A percentile compares a stretch with the other conserved stretches of the same genome.
Evolutionary conservation across 2,888 invertebrate genomes (phyloP).

Genomic region (Drosophila neotestacea): DNA sequence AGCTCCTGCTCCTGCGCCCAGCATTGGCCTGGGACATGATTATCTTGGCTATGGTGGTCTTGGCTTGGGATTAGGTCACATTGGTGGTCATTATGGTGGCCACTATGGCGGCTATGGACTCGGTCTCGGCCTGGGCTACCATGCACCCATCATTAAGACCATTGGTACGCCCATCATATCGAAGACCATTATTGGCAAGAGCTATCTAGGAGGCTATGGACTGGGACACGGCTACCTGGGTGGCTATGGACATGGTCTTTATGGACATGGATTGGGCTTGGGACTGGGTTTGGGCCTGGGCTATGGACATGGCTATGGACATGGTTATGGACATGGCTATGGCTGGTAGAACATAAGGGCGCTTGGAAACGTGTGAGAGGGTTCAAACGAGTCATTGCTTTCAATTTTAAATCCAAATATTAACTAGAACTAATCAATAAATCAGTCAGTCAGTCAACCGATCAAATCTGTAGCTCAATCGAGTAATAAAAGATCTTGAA

Average conservation of each 20-base stretch:
- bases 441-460: slow-evolving; percentile 17
- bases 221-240: slow-evolving; percentile 71
- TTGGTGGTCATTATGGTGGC: slow-evolving; percentile 42
- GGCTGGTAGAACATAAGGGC: slow-evolving; percentile 33
- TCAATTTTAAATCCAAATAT: slow-evolving; percentile 15
- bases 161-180: slow-evolving; percentile 65
- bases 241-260: slow-evolving; percentile 69
- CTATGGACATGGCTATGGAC: slow-evolving; percentile 84
- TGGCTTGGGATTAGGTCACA: slow-evolving; percentile 45
- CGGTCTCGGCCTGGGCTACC: slow-evolving; percentile 66
- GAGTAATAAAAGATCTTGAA: background rate
- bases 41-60: slow-evolving; percentile 65
- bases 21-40: slow-evolving; percentile 57
- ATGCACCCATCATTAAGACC: slow-evolving; percentile 69
- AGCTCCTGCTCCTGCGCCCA: slow-evolving; percentile 48
- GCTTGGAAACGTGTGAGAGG: slow-evolving; percentile 53
- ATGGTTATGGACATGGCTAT: slow-evolving; percentile 38
- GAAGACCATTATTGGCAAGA: slow-evolving; percentile 75
- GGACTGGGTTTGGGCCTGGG: slow-evolving; percentile 86
- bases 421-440: slow-evolving; percentile 25
- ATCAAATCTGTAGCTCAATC: slow-evolving; percentile 4
- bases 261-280: slow-evolving; percentile 69
- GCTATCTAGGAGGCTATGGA: slow-evolving; percentile 73
- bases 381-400: slow-evolving; percentile 33
- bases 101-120: slow-evolving; percentile 51